Percentiles rank a stretch among this genome's conserved stretches.
Conservation (phyloP, 2,113 vertebrate species). For the Pomatorhinus ruficollis region DNA sequence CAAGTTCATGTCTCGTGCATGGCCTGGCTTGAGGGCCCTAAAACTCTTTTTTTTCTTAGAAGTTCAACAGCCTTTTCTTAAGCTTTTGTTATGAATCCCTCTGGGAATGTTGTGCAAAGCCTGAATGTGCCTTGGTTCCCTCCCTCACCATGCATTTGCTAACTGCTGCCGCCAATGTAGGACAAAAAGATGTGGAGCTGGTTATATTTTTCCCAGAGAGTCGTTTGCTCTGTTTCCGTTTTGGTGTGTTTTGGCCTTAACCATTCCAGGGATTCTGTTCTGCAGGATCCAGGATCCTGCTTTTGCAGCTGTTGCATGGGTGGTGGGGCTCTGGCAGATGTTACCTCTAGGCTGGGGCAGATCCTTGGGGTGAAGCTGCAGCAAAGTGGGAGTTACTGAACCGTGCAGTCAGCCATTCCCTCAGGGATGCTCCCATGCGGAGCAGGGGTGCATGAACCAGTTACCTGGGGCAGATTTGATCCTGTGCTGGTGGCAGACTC, state of each 20-base stretch:
- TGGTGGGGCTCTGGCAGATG: not conserved
- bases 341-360: not conserved
- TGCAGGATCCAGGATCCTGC: not conserved
- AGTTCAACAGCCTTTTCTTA: not conserved
- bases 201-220: not conserved
- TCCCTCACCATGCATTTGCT: fast-evolving
- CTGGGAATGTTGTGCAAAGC: not conserved
- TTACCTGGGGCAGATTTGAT: not conserved
- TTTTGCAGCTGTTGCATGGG: not conserved
- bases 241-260: not conserved
- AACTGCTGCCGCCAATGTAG: not conserved
- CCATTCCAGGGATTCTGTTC: not conserved
- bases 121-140: not conserved
- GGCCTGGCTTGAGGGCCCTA: not conserved
- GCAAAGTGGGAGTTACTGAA: not conserved
- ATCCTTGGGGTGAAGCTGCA: not conserved
- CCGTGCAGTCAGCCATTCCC: not conserved
- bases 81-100: not conserved
- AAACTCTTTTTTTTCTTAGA: not conserved
- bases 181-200: not conserved
- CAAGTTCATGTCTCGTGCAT: not conserved
- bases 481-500: not conserved
- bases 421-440: not conserved
- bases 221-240: not conserved
- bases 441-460: not conserved